phyloP scores from a whole-genome alignment of 2,888 invertebrate genomes.

The Macaria notata region DNA sequence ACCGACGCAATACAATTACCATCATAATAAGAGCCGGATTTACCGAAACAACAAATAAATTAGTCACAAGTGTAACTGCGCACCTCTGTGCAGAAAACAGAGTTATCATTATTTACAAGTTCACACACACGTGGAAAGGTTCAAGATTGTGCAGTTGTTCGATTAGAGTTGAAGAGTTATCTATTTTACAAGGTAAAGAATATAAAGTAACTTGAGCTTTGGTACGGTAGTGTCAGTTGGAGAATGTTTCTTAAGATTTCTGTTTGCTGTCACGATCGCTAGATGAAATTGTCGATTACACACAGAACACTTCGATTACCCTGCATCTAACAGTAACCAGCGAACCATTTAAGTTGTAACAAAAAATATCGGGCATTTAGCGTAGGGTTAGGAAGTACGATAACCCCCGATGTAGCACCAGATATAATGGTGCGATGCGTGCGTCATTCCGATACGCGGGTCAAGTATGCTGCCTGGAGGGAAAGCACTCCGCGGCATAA shows the following conservation, averaged over 20 bases:
- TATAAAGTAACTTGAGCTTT: no score
- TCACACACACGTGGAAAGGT: conserved; percentile 4
- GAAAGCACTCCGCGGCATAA: conserved; percentile 3
- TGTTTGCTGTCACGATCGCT: no score
- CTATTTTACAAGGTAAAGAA: not conserved
- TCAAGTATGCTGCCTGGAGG: conserved; percentile 27
- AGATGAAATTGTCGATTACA: no score
- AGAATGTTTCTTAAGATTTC: no score
- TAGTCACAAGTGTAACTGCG: conserved; percentile 12
- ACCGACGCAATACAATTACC: not conserved
- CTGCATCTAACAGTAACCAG: no score
- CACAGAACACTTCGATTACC: no score
- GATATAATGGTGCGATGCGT: conserved; percentile 28
- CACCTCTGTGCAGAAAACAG: conserved; percentile 10
- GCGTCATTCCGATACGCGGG: conserved; percentile 26
- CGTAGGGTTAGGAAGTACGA: conserved; percentile 10
- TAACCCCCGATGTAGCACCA: conserved; percentile 29
- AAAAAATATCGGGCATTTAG: no score
- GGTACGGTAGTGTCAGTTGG: no score
- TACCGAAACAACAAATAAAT: conserved; percentile 6
- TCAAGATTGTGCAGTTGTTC: conserved; percentile 1
- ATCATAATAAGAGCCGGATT: not conserved
- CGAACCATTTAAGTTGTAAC: no score
- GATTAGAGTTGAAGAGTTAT: conserved; percentile 5
- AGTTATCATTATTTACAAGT: conserved; percentile 12